These are phyloP conservation scores for Phylloscopus collybita DNA, from an alignment of 2,797 vertebrate species.

Conservation along the genomic window DNA sequence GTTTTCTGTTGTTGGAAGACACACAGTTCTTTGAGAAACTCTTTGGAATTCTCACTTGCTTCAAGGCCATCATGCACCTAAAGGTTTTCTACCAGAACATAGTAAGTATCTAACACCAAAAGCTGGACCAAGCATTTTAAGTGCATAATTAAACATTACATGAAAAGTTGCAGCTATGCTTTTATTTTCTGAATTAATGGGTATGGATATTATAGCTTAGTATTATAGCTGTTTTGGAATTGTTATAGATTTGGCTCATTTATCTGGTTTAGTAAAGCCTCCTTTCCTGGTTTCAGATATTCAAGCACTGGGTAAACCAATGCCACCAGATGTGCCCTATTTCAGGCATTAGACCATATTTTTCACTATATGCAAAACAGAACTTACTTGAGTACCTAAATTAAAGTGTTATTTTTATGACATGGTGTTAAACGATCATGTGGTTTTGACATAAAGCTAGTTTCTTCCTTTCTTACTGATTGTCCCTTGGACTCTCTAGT, in stretches of 20 bases:
- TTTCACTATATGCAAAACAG: background rate
- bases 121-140: background rate
- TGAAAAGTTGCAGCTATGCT: background rate
- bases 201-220: background rate
- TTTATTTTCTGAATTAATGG: background rate
- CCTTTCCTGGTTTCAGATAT: background rate
- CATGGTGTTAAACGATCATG: background rate
- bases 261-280: background rate
- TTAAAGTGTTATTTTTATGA: background rate
- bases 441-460: background rate
- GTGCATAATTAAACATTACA: background rate
- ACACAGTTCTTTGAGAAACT: conserved; percentile 11
- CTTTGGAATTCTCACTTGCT: background rate
- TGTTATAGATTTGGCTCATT: background rate
- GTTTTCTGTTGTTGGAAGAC: conserved; percentile 41
- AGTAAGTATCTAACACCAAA: background rate
- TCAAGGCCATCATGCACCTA: background rate
- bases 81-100: background rate
- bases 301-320: background rate
- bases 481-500: background rate
- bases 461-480: background rate
- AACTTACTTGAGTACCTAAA: background rate
- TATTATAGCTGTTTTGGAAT: background rate
- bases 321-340: background rate
- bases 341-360: background rate